Evolutionary conservation across 2,113 vertebrate genomes (phyloP), one percentile per base, ranked within the genome.

Genomic region (Psettodes erumei): DNA sequence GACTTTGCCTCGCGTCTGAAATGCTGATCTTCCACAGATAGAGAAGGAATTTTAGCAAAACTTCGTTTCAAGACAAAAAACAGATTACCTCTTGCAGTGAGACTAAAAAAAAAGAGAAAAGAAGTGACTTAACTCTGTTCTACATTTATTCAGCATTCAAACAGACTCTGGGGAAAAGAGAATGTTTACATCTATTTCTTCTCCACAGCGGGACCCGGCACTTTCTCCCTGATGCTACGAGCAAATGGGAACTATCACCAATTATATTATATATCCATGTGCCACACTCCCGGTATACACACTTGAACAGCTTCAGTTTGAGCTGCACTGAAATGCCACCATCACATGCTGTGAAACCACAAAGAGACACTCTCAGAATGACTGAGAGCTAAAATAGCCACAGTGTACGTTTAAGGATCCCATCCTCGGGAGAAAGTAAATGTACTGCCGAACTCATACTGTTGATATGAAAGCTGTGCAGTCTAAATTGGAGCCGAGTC

Each of bases 201-300:
- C 66, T 53, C 21, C 65, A 66, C 58, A 71, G 42, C 47, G 42
- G 21, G 62, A 73, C 18, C 30, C 54, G 32, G 21, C 18, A 54
- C 15, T 2, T 33, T 60, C 10, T 61, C 28, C 35, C 9, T 51
- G 27, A 67, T 43, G 21, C 15, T 32, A 51, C 65, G 48, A 65
- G 1, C 21, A 61, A 70, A 73, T 23, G n/a, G 23, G 32, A 82
- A 59, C 59, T n/a, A 62, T 69, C 48, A 21, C 38, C 37, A 63
- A 51, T 81, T 73, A 73, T 45, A 61, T 55, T 62, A 67, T 75
- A n/a, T 59, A 53, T 70, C 65, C 45, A 69, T 40, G n/a, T 55
- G 43, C 23, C 48, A 28, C 38, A 71, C 33, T 45, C 40, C 67
- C 28, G n/a, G 42, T 25, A 23, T 55, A 45, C 65, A 79, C 28